A percentile compares a stretch with the other conserved stretches of the same genome.
phyloP scores from a whole-genome alignment of 92 coral and sea anemone species.

The Epizoanthus illoricatus region DNA sequence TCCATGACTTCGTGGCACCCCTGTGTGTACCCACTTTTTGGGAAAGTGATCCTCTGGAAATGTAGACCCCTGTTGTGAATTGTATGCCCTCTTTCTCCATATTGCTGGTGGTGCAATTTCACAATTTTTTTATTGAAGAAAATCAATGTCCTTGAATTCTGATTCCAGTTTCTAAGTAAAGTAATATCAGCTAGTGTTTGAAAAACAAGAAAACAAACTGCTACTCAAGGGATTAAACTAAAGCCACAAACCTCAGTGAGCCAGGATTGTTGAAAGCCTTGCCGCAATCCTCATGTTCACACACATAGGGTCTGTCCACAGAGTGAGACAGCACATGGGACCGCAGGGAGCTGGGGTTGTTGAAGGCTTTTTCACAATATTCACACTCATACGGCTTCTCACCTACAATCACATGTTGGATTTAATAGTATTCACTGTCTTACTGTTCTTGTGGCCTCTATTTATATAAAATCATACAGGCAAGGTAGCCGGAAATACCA shows the following conservation, averaged over 20 bases:
- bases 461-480: no score
- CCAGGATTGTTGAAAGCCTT: constrained; percentile 99
- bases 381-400: constrained; percentile 99
- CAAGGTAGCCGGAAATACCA: not conserved
- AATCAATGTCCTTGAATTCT: no score
- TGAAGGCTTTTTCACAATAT: constrained; percentile 96
- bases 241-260: constrained; percentile 71
- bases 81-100: no score
- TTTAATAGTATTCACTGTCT: not conserved
- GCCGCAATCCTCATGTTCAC: constrained; percentile 91
- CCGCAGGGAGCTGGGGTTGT: constrained; percentile 96
- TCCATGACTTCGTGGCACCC: no score
- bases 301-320: constrained; percentile 91
- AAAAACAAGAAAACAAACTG: not conserved
- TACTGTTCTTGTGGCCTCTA: no score
- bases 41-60: no score
- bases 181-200: no score
- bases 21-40: no score
- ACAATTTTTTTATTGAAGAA: no score
- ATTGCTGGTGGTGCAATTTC: no score
- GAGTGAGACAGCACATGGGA: constrained; percentile 97
- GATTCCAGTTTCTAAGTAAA: no score
- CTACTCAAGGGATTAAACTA: not conserved
- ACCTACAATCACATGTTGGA: constrained; percentile 46
- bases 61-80: no score